Base-by-base conservation (phyloP, 2,888 invertebrate genomes). In the Epinotia demarniana region DNA sequence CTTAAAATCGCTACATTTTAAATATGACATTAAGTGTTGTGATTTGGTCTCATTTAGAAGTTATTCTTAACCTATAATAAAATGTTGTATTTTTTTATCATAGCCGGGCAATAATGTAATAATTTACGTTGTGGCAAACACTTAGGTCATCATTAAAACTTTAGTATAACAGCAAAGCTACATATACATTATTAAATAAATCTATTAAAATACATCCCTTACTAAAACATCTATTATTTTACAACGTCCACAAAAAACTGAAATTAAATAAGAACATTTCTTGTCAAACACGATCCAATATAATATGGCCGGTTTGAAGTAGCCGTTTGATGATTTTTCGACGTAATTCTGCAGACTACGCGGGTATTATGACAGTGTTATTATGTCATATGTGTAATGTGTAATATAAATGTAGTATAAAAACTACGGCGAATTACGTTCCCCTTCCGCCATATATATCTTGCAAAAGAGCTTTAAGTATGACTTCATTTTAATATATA, bases 191-290 rank as follows among this genome's bases (percentile, higher is more conserved):
- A 61, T 71, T 66, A 64, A 75, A 75, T 75, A 75, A 58, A 71
- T 55, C 71, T 75, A 75, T 72, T 72, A 75, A 71, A 75, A 75
- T 75, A 75, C 66, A 72, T 71, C 49, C 61, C 66, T 75, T 67
- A 67, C 72, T 75, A 72, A 72, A 33, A 67, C 67, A 57, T 43
- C 67, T 72, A 75, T 72, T 72, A 69, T 69, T 72, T 67, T 75
- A 75, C 71, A 75, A 70, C 69, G 53, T 60, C 74, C 61, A 68
- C 60, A 53, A 72, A 72, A 53, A 27, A 64, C 75, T 66, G 67
- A 27, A 75, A 53, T 64, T 46, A 23, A 53, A n/a, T 53, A 67
- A 16, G 12, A 19, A 43, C 19, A 9, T 58, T 16, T 27, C 63
- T 46, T 18, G 46, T 64, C 18, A 39, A 58, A 16, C 9, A 61